Evolutionary conservation across 1,140 invertebrate genomes (phyloP).

Genomic region (Drosophila arawakana): DNA sequence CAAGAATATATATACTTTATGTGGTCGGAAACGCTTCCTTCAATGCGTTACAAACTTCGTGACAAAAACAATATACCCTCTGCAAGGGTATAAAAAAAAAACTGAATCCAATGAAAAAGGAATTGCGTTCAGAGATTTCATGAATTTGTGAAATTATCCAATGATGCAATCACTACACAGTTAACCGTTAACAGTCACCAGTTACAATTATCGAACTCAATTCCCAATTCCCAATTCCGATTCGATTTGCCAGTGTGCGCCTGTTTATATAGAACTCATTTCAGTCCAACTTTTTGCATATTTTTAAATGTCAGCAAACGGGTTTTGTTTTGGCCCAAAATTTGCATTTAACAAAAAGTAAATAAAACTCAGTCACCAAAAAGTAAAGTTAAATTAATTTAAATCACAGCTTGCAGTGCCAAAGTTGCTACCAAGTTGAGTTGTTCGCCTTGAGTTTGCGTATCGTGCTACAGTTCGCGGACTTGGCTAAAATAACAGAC

Average conservation of each 20-base stretch:
- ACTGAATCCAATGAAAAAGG: slow-evolving; percentile 47
- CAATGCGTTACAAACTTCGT: too few species aligned
- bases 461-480: slow-evolving; percentile 52
- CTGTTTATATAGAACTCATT: slow-evolving; percentile 4
- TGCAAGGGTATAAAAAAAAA: too few species aligned
- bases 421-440: slow-evolving; percentile 27
- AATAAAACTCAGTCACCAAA: slow-evolving; percentile 34
- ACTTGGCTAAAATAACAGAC: slow-evolving; percentile 20
- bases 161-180: slow-evolving; percentile 64
- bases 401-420: slow-evolving; percentile 34
- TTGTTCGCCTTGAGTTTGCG: slow-evolving; percentile 48
- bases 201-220: slow-evolving; percentile 4
- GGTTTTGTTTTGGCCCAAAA: slow-evolving; percentile 32
- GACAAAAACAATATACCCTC: too few species aligned
- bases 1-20: too few species aligned
- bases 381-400: slow-evolving; percentile 44
- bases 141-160: slow-evolving; percentile 73
- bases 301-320: slow-evolving; percentile 47
- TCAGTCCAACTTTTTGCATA: background rate
- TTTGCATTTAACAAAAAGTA: slow-evolving; percentile 29
- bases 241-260: background rate
- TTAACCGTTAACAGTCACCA: slow-evolving; percentile 18
- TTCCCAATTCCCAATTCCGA: background rate
- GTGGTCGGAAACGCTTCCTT: too few species aligned
- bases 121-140: slow-evolving; percentile 55